Evolutionary conservation across 2,113 vertebrate species (phyloP), one percentile per base, ranked within the genome.

Genomic region (Chionomys nivalis): DNA sequence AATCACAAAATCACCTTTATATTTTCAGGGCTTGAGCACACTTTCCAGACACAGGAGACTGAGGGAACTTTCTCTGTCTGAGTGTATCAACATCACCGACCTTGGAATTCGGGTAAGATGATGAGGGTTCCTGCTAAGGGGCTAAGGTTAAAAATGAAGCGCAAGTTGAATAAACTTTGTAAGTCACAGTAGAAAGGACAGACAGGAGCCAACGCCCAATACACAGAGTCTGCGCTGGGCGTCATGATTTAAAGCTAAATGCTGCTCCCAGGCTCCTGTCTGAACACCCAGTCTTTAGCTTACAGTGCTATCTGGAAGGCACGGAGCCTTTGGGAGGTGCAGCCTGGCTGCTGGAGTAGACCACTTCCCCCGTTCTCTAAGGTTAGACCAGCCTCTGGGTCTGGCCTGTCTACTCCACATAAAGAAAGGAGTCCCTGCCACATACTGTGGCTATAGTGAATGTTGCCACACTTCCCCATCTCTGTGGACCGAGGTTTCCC

Each of bases 71-170:
- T 96, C 96, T 91, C 11, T 99, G 68, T 98, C 98, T 1, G 97
- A 99, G 73, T 99, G 99, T 83, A 81, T 97, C 92, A 96, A 90
- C 66, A 97, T 99, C 96, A 99, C 98, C 9, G 98, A 99, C 93
- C 1, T n/a, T 47, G 98, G 98, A 96, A 98, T 99, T 94, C 98
- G 99, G 99, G 99, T 99, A 99, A 97, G 95, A 79, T 58, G 90
- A 94, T 87, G 88, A 63, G 88, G 0, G 4, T 82, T 42, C 93
- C 42, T 97, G 19, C 91, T 7, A 92, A 47, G 92, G 33, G 95
- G 33, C 76, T 88, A 87, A 85, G n/a, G 89, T 75, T 36, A 28
- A 94, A 96, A 93, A 61, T 83, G 79, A 86, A 91, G 28, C 23
- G 78, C 11, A 76, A 93, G 63, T 24, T 72, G 39, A 91, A 95